Percentiles rank a stretch among this genome's conserved stretches.
Conservation (phyloP, 2,113 vertebrate species). For the Odocoileus virginianus region DNA sequence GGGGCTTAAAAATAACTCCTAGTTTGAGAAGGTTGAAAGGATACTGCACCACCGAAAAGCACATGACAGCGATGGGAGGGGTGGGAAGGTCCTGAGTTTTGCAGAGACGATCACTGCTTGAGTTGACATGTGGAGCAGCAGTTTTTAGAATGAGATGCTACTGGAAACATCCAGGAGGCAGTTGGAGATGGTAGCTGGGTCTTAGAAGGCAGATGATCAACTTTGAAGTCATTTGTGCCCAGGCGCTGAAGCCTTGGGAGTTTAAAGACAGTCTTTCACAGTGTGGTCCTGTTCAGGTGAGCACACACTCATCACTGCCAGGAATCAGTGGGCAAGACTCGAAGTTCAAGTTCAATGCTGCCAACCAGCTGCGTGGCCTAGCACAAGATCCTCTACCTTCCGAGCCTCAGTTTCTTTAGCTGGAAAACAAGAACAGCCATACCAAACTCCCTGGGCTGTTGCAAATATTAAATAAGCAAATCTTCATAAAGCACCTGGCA, state of each 20-base stretch:
- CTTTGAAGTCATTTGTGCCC: neutral
- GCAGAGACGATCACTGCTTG: neutral
- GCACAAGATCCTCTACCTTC: neutral
- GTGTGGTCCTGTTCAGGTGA: neutral
- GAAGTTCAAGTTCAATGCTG: neutral
- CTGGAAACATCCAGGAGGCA: neutral
- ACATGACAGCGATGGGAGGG: neutral
- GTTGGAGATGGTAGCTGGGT: neutral
- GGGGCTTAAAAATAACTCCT: neutral
- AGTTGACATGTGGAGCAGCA: neutral
- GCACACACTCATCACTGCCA: neutral
- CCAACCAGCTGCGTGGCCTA: neutral
- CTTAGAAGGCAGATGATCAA: neutral
- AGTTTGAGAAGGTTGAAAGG: neutral
- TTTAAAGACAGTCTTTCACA: neutral
- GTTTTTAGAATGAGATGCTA: neutral
- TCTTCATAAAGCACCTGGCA: neutral
- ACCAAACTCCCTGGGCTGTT: neutral
- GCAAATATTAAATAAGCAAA: neutral
- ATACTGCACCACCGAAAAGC: neutral
- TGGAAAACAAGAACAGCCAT: neutral
- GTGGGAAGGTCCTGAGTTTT: neutral
- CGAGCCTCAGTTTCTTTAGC: neutral
- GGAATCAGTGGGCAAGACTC: accelerated
- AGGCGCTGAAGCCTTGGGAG: neutral